Base-by-base conservation (phyloP, 1,140 invertebrate species). In the Augochlora pura region DNA sequence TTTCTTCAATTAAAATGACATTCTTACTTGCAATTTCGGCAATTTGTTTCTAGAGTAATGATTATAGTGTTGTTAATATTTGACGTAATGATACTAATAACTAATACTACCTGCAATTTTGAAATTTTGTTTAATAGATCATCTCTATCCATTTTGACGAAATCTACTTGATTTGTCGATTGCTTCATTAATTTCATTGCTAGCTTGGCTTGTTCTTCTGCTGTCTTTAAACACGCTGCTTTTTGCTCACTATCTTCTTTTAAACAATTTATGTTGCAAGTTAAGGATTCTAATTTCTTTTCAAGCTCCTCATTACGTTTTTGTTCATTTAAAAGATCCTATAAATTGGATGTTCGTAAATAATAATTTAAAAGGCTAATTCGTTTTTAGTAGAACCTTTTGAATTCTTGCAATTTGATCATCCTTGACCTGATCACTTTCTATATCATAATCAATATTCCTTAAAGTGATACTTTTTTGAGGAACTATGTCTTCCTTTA, bases 121-220 rank as follows among this genome's bases (percentile, higher is more conserved):
- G 83, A 52, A 9, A 86, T 75, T 62, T 87, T 77, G n/a, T 71
- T 79, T 21, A 77, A 64, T 27, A 90, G 57, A 59, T 86, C 72
- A 38, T 88, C 77, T 63, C 66, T 88, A n/a, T 86, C 86, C 10
- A 69, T 70, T 81, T 72, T 84, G 42, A 86, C 32, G 42, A 84
- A 71, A 54, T 87, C 81, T 25, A 59, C 46, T 57, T 85, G 65
- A 69, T 74, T 63, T 74, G 71, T 86, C 7, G 83, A 82, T 69
- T 86, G 87, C 62, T 88, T 87, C 12, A 81, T 49, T 32, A 86
- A 73, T 46, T 88, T 80, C 66, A 73, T 77, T 12, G 86, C 85
- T 86, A 73, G 21, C 39, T 83, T 86, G n/a, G 54, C 70, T 67
- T 88, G 79, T 52, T 86, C 82, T 10, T 88, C 82, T 2, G 76